A percentile compares a stretch with the other conserved stretches of the same genome.
phyloP scores from a whole-genome alignment of 2,797 vertebrate species.

The Trichosurus vulpecula region DNA sequence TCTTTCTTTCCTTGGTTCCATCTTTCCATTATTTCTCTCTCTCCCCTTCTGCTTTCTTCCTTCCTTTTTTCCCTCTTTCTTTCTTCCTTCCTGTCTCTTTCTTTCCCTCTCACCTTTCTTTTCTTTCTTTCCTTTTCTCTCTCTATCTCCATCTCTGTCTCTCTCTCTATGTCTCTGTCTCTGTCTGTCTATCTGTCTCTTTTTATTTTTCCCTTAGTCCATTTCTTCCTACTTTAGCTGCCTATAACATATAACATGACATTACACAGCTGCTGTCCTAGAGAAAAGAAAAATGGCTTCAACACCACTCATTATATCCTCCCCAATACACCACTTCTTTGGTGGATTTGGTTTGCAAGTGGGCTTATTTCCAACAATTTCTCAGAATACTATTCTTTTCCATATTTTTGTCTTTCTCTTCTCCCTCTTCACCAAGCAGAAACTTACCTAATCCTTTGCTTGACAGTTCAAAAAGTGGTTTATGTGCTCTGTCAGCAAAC shows the following conservation, averaged over 20 bases:
- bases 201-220: background rate
- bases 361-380: background rate
- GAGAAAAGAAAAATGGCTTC: background rate
- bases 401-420: background rate
- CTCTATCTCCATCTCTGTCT: background rate
- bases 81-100: background rate
- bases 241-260: background rate
- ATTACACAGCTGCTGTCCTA: background rate
- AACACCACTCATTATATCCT: background rate
- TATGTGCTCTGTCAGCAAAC: background rate
- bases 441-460: background rate
- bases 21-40: too few species aligned
- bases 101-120: background rate
- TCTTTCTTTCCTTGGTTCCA: too few species aligned
- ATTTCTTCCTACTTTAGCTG: background rate
- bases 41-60: too few species aligned
- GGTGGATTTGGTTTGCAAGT: background rate
- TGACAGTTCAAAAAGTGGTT: rapidly evolving
- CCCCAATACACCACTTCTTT: background rate
- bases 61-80: background rate
- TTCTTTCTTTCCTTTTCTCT: background rate
- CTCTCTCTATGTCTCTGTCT: too few species aligned
- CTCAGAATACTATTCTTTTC: background rate
- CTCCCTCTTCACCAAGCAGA: background rate
- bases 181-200: too few species aligned